Conservation (phyloP, 1,140 invertebrate species). For the Platyscapa corneri region DNA sequence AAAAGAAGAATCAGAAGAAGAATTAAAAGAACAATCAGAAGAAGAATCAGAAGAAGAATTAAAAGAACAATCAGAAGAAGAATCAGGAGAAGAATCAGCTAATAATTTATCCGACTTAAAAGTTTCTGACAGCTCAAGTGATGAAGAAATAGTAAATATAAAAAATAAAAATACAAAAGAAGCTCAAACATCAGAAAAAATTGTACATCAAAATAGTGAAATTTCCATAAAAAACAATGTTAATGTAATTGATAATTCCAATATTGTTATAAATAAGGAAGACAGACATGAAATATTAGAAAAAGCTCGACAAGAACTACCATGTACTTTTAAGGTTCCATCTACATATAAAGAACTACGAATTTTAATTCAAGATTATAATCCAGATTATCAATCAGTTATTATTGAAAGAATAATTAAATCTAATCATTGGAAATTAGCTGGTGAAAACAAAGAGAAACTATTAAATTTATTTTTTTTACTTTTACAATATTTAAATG, state of each 20-base stretch:
- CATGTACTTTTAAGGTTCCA: conserved; percentile 82
- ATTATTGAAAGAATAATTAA: conserved; percentile 90
- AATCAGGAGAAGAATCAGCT: conserved; percentile 59
- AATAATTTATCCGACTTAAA: conserved; percentile 75
- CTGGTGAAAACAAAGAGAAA: conserved; percentile 84
- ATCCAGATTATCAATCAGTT: conserved; percentile 78
- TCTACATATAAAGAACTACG: conserved; percentile 80
- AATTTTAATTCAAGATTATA: conserved; percentile 78
- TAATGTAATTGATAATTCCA: conserved; percentile 51
- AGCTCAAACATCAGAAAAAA: not conserved
- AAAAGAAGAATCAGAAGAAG: conserved; percentile 57
- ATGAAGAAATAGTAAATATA: conserved; percentile 61
- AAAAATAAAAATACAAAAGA: not conserved
- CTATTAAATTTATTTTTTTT: conserved; percentile 83
- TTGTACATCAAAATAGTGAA: conserved; percentile 20
- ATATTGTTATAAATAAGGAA: conserved; percentile 54
- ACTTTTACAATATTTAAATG: conserved; percentile 84
- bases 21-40: conserved; percentile 59
- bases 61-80: conserved; percentile 56
- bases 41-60: conserved; percentile 58
- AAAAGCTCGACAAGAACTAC: conserved; percentile 79
- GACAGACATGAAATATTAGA: conserved; percentile 76
- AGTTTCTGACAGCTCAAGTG: conserved; percentile 61
- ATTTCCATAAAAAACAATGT: not conserved
- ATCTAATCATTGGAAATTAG: conserved; percentile 86